phyloP scores from a whole-genome alignment of 2,113 vertebrate genomes.

The Eclectus roratus region DNA sequence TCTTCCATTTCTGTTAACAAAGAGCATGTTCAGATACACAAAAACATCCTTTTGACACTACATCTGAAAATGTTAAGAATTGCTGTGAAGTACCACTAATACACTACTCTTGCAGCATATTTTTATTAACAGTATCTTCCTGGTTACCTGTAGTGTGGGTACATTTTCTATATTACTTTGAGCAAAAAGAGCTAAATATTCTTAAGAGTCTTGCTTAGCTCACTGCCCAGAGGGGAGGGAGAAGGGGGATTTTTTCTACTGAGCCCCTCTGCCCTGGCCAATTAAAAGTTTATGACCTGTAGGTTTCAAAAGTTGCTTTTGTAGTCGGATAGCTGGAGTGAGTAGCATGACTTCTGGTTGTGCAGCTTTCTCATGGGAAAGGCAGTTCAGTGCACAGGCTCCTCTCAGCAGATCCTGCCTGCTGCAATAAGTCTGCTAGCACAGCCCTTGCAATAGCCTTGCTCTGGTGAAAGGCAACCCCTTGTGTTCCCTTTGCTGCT shows the following conservation, averaged over 20 bases:
- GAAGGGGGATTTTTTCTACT: conserved; percentile 43
- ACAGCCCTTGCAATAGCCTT: neutral
- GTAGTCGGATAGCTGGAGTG: conserved; percentile 8
- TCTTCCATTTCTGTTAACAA: conserved; percentile 32
- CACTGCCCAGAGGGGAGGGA: conserved; percentile 18
- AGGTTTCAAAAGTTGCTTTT: conserved; percentile 64
- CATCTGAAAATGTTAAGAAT: conserved; percentile 55
- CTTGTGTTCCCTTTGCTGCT: neutral
- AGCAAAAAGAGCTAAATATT: conserved; percentile 55
- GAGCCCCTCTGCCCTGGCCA: conserved; percentile 38
- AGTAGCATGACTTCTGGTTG: neutral
- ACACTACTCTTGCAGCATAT: conserved; percentile 36
- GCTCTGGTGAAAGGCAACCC: neutral
- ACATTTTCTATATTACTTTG: neutral
- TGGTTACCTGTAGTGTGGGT: neutral
- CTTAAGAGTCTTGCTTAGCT: conserved; percentile 32
- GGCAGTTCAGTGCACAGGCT: neutral
- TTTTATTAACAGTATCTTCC: conserved; percentile 51
- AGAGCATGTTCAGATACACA: neutral
- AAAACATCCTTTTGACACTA: conserved; percentile 40
- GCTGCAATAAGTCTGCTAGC: neutral
- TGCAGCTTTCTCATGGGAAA: conserved; percentile 50
- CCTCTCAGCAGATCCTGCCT: neutral
- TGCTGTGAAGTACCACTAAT: conserved; percentile 66
- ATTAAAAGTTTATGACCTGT: conserved; percentile 61